Percentiles rank a stretch among this genome's conserved stretches.
phyloP scores from a whole-genome alignment of 2,113 vertebrate species.

The Eulacestoma nigropectus region DNA sequence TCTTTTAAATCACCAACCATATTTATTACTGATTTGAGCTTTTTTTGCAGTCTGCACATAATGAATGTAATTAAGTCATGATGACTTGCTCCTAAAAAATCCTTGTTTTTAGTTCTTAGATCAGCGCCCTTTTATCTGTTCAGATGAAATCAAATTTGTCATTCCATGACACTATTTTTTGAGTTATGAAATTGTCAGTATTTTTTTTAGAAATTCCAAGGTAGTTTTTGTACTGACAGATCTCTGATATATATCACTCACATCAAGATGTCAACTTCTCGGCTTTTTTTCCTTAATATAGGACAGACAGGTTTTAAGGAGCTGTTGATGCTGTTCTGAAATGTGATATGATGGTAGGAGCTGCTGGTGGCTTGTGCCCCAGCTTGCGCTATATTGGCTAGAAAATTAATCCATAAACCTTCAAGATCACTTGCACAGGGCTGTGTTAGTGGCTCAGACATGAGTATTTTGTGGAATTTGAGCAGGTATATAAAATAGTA shows the following conservation, averaged over 20 bases:
- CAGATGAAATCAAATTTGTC: conserved; percentile 2
- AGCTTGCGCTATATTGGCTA: neutral
- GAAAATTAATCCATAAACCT: conserved; percentile 37
- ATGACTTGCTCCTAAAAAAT: conserved; percentile 19
- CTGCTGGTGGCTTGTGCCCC: neutral
- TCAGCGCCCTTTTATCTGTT: conserved; percentile 34
- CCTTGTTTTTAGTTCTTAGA: conserved; percentile 23
- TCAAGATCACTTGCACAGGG: neutral
- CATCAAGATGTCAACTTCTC: neutral
- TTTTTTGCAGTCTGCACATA: neutral
- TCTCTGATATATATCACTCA: conserved; percentile 19
- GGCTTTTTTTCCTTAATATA: neutral
- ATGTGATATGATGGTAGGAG: neutral
- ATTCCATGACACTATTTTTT: neutral
- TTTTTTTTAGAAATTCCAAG: neutral
- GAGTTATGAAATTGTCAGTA: neutral
- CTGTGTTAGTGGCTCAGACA: neutral
- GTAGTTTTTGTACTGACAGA: neutral
- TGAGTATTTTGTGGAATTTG: neutral
- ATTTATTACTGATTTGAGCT: neutral
- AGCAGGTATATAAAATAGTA: neutral
- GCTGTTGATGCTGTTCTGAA: neutral
- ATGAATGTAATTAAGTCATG: conserved; percentile 24
- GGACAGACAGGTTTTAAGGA: conserved; percentile 9
- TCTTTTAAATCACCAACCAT: conserved; percentile 5